Evolutionary conservation across 2,888 invertebrate genomes (phyloP), one percentile per base, ranked within the genome.

Genomic region (Xanthia togata): DNA sequence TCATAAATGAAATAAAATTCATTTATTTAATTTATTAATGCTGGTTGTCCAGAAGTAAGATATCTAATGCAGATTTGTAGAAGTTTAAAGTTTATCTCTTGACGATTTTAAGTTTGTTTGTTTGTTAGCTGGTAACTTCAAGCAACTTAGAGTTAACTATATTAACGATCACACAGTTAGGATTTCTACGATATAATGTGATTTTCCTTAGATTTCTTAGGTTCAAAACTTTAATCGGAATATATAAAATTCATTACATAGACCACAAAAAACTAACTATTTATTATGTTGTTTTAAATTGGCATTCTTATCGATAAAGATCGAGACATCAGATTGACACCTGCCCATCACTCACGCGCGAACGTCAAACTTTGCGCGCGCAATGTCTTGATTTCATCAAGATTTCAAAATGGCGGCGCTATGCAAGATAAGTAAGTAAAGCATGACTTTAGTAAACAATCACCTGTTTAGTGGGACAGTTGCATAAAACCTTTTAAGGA

Each of bases 361-460:
- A 65, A 47, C 59, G 35, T 70, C 73, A 75, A 69, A 68, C n/a
- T 44, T 68, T 77, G 64, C 60, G 69, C 82, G 72, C 72, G 85
- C 73, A 77, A 65, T 60, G n/a, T 73, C 60, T 67, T 62, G 76
- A 86, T 85, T 80, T 81, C 81, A 79, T 73, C 65, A 73, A 75
- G 38, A 70, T 86, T 87, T 59, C 83, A 70, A 75, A 57, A 82
- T 76, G 68, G 79, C 74, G 72, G 14, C 14, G n/a, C 38, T 71
- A 69, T 78, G n/a, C 38, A 17, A 41, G 76, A 60, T 71, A 77
- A 70, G 75, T 84, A 85, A 83, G 75, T 84, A 82, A 81, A 82
- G 76, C 84, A 84, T 81, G 79, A 80, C 82, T 84, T 76, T 59
- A 70, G 77, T 85, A 74, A 82, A 82, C 78, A 79, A 77, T 76